Conservation (phyloP, 2,888 invertebrate species). For the Campoplex nolae region DNA sequence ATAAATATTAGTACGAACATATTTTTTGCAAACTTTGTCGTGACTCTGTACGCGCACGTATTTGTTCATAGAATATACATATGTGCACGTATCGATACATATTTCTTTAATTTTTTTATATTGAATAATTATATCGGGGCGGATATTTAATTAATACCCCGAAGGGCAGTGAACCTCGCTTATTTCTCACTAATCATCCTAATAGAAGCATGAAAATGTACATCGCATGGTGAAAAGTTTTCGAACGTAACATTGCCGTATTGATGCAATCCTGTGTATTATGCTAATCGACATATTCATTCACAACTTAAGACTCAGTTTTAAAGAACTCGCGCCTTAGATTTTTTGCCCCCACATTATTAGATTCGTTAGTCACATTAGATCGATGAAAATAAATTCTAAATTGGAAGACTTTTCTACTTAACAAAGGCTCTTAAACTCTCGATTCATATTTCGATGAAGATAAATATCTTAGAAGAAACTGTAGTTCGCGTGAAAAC, state of each 20-base stretch:
- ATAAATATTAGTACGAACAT: background rate
- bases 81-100: background rate
- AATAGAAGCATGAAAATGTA: slow-evolving; percentile 32
- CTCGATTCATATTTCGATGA: background rate
- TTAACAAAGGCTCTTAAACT: background rate
- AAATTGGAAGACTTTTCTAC: background rate
- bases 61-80: background rate
- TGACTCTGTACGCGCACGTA: background rate
- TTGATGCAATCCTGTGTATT: background rate
- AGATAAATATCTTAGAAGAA: background rate
- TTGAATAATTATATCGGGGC: slow-evolving; percentile 37
- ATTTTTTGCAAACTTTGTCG: slow-evolving; percentile 7
- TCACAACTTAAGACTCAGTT: background rate
- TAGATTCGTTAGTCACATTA: background rate
- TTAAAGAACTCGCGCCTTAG: background rate
- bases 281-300: background rate
- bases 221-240: slow-evolving; percentile 17
- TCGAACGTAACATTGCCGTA: background rate
- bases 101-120: slow-evolving; percentile 9
- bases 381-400: background rate
- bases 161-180: slow-evolving; percentile 35
- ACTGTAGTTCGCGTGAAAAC: too few species aligned
- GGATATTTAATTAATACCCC: slow-evolving; percentile 51
- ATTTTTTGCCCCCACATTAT: background rate
- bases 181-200: slow-evolving; percentile 55